Evolutionary conservation across 2,113 vertebrate genomes (phyloP).

Genomic region (Oceanodroma tethys): DNA sequence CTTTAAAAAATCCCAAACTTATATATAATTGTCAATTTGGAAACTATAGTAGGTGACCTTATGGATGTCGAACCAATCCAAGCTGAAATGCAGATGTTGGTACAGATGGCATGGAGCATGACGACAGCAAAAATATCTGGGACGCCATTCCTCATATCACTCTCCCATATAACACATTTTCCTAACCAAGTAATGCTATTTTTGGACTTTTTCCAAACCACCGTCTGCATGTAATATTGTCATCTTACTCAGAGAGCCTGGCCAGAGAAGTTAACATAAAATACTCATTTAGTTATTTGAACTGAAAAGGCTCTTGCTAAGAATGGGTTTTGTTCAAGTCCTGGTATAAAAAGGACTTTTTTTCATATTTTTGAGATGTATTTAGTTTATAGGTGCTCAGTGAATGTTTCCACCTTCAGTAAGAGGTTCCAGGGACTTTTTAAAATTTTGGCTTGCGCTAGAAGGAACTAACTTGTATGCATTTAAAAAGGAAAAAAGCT

Average conservation of each 20-base stretch:
- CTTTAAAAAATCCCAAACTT: background rate
- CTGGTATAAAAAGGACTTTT: background rate
- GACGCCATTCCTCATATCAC: background rate
- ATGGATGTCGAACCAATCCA: background rate
- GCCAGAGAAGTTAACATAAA: background rate
- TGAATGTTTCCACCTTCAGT: background rate
- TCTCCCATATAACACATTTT: background rate
- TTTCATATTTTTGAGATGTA: background rate
- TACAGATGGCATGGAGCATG: background rate
- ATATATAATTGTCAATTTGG: background rate
- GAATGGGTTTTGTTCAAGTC: background rate
- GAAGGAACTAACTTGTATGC: background rate
- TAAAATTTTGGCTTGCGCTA: background rate
- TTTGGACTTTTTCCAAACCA: conserved; percentile 13
- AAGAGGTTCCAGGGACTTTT: background rate
- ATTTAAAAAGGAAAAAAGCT: background rate
- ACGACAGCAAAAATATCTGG: background rate
- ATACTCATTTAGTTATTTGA: background rate
- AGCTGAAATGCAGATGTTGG: conserved; percentile 8
- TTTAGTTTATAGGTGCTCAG: background rate
- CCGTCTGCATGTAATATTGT: background rate
- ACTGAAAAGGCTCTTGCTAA: background rate
- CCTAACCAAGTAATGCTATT: background rate
- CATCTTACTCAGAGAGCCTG: background rate
- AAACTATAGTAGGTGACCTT: background rate